Evolutionary conservation across 2,888 invertebrate species (phyloP), one percentile per base, ranked within the genome.

Genomic region (Seira ritae): DNA sequence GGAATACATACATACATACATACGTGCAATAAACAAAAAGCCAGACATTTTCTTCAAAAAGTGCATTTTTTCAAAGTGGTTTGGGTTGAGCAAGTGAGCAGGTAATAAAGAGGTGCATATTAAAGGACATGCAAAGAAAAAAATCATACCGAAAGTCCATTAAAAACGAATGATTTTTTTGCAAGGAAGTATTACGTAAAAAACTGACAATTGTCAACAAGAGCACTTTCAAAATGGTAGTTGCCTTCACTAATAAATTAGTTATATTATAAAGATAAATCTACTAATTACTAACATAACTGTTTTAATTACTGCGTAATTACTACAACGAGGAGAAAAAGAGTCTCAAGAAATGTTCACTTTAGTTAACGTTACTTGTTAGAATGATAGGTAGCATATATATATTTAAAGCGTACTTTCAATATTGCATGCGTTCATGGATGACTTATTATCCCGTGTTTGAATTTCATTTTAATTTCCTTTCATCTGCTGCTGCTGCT

Each of bases 181-280:
- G 37, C 15, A 67, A 67, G 15, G 69, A 20, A n/a, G n/a, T n/a
- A 8, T 42, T 42, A 6, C 42, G 42, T 22, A 69, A 65, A 65
- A 79, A 72, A 81, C 81, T 81, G 81, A 81, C 81, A 81, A 79
- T 71, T 62, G 71, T 79, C 69, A 81, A 81, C 81, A 81, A 76
- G 76, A 81, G 81, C 81, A 81, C 81, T 81, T 81, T 81, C 81
- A 81, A 65, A 81, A 74, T 81, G 75, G 81, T 81, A 81, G 81
- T 81, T 81, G 81, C 81, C 81, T 81, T 80, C 80, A 80, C 80
- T 80, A 68, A 73, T 70, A 74, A 68, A 80, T 70, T 23, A n/a
- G n/a, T 72, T 46, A 42, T 42, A 42, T 8, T 12, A 42, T 12
- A 12, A 42, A 42, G 42, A 42, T 42, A 42, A 42, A 42, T 8